phyloP scores from a whole-genome alignment of 2,113 vertebrate genomes.

The Eulemur macaco region DNA sequence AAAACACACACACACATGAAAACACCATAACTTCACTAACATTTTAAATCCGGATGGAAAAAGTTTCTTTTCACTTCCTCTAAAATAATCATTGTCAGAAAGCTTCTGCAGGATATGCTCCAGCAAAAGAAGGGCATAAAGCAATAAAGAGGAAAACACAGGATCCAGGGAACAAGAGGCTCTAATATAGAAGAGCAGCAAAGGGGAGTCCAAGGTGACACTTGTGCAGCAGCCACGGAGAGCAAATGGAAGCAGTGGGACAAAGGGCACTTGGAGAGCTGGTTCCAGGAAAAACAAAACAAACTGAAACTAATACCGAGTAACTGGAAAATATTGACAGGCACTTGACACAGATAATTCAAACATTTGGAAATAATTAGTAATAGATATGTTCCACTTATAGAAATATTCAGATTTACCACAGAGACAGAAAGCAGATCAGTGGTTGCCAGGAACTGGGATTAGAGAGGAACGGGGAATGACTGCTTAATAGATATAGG shows the following conservation, averaged over 20 bases:
- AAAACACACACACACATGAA: accelerated
- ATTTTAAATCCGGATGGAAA: background rate
- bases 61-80: background rate
- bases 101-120: background rate
- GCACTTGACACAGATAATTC: background rate
- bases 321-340: background rate
- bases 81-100: background rate
- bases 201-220: background rate
- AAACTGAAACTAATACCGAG: background rate
- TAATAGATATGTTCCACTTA: background rate
- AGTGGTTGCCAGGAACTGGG: background rate
- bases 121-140: background rate
- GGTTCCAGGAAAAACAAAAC: background rate
- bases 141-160: background rate
- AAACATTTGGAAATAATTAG: background rate
- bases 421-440: background rate
- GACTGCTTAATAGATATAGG: background rate
- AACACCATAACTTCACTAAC: background rate
- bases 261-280: background rate
- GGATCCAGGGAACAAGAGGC: background rate
- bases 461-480: background rate
- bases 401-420: background rate
- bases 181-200: background rate
- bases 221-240: background rate
- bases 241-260: background rate